Evolutionary conservation across 2,888 invertebrate genomes (phyloP), one percentile per base, ranked within the genome.

Genomic region (Amphipyra berbera): DNA sequence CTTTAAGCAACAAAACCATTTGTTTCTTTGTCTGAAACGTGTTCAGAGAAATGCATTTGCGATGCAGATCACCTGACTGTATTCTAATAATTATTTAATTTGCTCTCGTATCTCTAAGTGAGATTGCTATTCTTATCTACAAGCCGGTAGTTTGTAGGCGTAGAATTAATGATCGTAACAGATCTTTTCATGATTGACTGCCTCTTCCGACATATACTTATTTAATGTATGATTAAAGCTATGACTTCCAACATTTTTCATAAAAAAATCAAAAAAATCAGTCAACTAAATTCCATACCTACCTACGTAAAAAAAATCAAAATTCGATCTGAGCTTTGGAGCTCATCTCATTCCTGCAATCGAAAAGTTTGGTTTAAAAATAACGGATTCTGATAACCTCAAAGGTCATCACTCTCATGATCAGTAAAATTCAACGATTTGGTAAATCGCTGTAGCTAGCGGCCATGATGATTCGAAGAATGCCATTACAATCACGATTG

Each of bases 61-160:
- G 38, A 21, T 53, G 41, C 38, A 21, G 46, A 56, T 41, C 71
- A 59, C 42, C 54, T 67, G 62, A 71, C 55, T 62, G 46, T 4
- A 13, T 30, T 33, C 15, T 50, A 30, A 30, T 44, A 15, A 52
- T 52, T 61, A 52, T 57, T 58, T 58, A 38, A 67, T 62, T 56
- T 40, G 30, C 15, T 15, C 21, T 55, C 30, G 6, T 56, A 46
- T 56, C 40, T 59, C 46, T 54, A 57, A 21, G 42, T 41, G n/a
- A 38, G 30, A 35, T 12, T 48, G 15, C 35, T 59, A 53, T 42
- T 50, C 50, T 64, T 57, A 49, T 53, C 35, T 33, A 27, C 14
- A 52, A 10, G 13, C 9, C 33, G n/a, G 37, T 14, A 8, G 27
- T 33, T 64, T 33, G 48, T 50, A 10, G 38, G 49, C 38, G 49